Base-by-base conservation (phyloP, 2,797 vertebrate genomes). In the Chelmon rostratus region DNA sequence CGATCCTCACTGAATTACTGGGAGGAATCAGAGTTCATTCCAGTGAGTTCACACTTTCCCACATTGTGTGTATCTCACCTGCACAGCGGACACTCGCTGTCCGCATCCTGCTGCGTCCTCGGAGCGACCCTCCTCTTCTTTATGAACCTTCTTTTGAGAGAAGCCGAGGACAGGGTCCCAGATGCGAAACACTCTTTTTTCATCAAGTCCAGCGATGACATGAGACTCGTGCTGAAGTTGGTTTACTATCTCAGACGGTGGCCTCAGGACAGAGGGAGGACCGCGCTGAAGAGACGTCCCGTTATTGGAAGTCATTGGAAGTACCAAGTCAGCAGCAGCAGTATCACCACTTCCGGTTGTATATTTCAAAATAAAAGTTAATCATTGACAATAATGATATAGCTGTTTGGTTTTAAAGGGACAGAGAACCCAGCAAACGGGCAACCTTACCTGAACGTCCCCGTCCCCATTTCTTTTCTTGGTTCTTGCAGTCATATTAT, bases 181-280 rank as follows among this genome's bases (percentile, higher is more conserved):
- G 94, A 91, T 16, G 91, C 54, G 1, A 95, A 73, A 85, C 92
- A 85, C 52, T 93, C 89, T 44, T 85, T 91, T 87, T 89, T 94
- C 93, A 91, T 94, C 81, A 90, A 86, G 84, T 84, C 91, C 88
- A 92, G 75, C 8, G 92, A 88, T 83, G 94, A 94, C 92, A 93
- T 91, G 88, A 86, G 89, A 82, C 33, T 53, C 7, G 33, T 1
- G 13, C 62, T 44, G 46, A 68, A 52, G 78, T n/a, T 11, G 8
- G 13, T 23, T 6, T 21, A 5, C 31, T 31, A 6, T 40, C n/a
- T 68, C 40, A 40, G 21, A 25, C 35, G 2, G 59, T 4, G 13
- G 10, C 57, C 49, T 5, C 65, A 3, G 59, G 28, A 52, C 37
- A 19, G 42, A 52, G 9, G 33, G 12, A 13, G 23, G 31, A 37